Percentiles rank a stretch among this genome's conserved stretches.
phyloP scores from a whole-genome alignment of 2,888 invertebrate genomes.

The Limnephilus auricula region DNA sequence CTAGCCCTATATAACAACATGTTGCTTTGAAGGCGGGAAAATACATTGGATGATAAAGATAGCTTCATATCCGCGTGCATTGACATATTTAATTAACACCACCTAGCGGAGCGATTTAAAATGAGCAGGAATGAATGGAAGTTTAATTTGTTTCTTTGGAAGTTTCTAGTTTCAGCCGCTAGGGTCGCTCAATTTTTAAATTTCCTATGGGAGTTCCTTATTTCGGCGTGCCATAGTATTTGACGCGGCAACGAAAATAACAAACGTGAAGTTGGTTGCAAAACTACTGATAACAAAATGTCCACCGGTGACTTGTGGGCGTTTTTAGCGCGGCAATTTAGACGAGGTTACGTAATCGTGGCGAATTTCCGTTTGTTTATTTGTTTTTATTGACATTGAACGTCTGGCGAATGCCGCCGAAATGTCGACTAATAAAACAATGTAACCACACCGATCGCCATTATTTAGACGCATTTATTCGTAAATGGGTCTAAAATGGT shows the following conservation, averaged over 20 bases:
- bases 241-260: constrained; percentile 42
- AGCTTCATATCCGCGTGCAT: too few relatives aligned
- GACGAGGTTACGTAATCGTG: constrained; percentile 39
- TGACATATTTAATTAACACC: too few relatives aligned
- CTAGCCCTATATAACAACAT: neutral
- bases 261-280: constrained; percentile 53
- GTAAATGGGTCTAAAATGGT: neutral
- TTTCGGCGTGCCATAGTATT: neutral
- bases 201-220: neutral
- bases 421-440: neutral
- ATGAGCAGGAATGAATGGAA: neutral
- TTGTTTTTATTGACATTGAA: constrained; percentile 37
- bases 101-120: too few relatives aligned
- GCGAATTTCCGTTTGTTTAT: constrained; percentile 29
- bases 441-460: neutral
- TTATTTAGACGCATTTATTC: neutral
- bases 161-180: neutral
- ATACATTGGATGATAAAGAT: neutral
- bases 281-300: constrained; percentile 44
- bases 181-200: neutral
- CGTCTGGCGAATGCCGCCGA: neutral
- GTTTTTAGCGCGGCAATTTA: constrained; percentile 40
- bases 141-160: neutral
- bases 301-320: constrained; percentile 5
- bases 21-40: neutral